A percentile compares a stretch with the other conserved stretches of the same genome.
phyloP scores from a whole-genome alignment of 2,888 invertebrate species.

The Exocentrus adspersus region DNA sequence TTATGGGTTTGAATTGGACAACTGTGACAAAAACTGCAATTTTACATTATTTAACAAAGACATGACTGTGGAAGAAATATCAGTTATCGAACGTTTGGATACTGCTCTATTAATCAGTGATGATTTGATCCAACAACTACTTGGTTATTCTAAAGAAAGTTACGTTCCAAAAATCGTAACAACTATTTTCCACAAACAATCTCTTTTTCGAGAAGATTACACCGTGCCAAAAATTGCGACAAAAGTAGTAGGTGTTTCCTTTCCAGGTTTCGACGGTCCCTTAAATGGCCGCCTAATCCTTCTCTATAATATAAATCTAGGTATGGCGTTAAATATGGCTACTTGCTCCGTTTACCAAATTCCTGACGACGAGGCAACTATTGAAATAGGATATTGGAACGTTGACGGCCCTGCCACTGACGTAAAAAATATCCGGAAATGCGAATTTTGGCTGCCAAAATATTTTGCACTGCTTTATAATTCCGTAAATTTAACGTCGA shows the following conservation, averaged over 20 bases:
- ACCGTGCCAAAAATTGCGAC: conserved; percentile 4
- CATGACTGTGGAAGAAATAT: background rate
- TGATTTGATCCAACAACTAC: conserved; percentile 21
- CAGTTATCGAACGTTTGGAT: background rate
- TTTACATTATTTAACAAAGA: background rate
- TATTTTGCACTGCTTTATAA: conserved; percentile 6
- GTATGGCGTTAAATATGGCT: conserved; percentile 4
- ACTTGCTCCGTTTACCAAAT: conserved; percentile 11
- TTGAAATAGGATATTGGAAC: conserved; percentile 14
- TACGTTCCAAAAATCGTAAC: conserved; percentile 19
- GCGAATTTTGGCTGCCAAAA: conserved; percentile 12
- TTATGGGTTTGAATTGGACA: background rate
- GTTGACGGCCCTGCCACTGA: background rate
- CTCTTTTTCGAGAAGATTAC: conserved; percentile 19
- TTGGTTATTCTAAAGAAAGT: background rate
- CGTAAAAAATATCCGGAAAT: background rate
- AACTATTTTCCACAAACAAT: conserved; percentile 27
- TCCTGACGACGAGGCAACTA: background rate
- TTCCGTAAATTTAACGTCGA: conserved; percentile 5
- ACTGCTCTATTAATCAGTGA: conserved; percentile 13
- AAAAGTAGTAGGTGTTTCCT: conserved; percentile 28
- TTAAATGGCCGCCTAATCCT: conserved; percentile 18
- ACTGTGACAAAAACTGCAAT: background rate
- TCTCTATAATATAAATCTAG: conserved; percentile 1
- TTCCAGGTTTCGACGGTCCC: background rate